A percentile compares a stretch with the other conserved stretches of the same genome.
Evolutionary conservation across 2,888 invertebrate genomes (phyloP).

Genomic region (Uloborus plumipes): DNA sequence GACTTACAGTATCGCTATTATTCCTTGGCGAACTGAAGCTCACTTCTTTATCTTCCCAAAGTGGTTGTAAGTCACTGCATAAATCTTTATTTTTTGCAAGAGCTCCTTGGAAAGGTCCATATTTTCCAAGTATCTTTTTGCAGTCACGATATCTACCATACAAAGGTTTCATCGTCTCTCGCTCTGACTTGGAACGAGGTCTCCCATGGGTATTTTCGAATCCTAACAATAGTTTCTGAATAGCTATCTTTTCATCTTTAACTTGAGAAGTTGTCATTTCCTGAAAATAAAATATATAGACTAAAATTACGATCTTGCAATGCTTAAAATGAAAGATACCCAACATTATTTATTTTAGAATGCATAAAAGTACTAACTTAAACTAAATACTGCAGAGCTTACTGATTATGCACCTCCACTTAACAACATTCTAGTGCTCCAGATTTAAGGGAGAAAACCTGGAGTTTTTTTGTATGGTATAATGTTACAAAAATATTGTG

Average conservation of each 20-base stretch:
- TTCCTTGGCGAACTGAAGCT: constrained; percentile 78
- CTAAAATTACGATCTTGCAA: not conserved
- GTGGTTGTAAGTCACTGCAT: constrained; percentile 86
- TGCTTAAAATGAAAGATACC: not conserved
- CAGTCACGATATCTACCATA: constrained; percentile 92
- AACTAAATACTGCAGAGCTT: no score
- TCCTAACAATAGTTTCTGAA: constrained; percentile 89
- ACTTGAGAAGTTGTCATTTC: constrained; percentile 84
- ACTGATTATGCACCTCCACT: no score
- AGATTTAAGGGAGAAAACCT: no score
- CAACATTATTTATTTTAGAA: not conserved
- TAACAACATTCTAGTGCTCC: no score
- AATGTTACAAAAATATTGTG: no score
- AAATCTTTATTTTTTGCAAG: constrained; percentile 75
- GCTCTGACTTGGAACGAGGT: constrained; percentile 85
- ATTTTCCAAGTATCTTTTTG: constrained; percentile 82
- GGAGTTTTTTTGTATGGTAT: no score
- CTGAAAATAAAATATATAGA: constrained; percentile 49
- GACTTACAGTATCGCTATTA: constrained; percentile 24
- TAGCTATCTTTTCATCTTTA: constrained; percentile 89
- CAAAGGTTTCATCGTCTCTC: constrained; percentile 87
- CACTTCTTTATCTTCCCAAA: constrained; percentile 92
- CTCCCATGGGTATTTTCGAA: constrained; percentile 90
- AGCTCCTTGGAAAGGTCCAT: constrained; percentile 70
- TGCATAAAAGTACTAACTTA: no score